Conservation (phyloP, 2,797 vertebrate species). For the Sardinella longiceps region DNA sequence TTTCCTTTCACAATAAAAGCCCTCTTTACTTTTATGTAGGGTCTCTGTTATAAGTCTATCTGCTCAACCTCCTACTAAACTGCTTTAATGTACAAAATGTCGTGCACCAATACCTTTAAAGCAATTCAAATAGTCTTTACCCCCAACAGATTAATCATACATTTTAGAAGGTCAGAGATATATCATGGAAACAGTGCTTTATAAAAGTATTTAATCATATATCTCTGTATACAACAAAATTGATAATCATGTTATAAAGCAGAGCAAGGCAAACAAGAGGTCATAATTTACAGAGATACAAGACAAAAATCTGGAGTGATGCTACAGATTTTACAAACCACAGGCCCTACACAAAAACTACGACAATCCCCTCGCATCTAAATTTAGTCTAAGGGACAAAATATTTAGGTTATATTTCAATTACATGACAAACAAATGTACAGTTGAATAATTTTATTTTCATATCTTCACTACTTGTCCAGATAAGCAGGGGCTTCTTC, state of each 20-base stretch:
- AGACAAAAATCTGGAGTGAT: background rate
- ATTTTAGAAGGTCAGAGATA: background rate
- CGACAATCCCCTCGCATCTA: background rate
- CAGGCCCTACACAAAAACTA: background rate
- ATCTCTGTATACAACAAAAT: background rate
- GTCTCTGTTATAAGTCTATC: no score
- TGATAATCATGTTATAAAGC: background rate
- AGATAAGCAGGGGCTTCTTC: slow-evolving; percentile 76
- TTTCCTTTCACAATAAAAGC: background rate
- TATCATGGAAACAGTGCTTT: background rate
- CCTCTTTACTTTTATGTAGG: no score
- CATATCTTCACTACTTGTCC: slow-evolving; percentile 90
- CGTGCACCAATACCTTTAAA: no score
- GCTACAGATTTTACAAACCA: background rate
- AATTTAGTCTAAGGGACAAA: background rate
- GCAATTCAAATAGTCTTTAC: no score
- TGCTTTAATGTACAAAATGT: no score
- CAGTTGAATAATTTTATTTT: slow-evolving; percentile 41
- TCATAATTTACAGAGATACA: background rate
- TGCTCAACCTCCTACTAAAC: background rate
- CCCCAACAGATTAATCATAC: no score
- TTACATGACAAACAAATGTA: background rate
- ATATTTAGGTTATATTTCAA: background rate
- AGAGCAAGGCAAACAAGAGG: background rate
- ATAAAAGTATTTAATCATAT: slow-evolving; percentile 10